Conservation (phyloP, 2,888 invertebrate genomes). For the Helicoverpa assulta region DNA sequence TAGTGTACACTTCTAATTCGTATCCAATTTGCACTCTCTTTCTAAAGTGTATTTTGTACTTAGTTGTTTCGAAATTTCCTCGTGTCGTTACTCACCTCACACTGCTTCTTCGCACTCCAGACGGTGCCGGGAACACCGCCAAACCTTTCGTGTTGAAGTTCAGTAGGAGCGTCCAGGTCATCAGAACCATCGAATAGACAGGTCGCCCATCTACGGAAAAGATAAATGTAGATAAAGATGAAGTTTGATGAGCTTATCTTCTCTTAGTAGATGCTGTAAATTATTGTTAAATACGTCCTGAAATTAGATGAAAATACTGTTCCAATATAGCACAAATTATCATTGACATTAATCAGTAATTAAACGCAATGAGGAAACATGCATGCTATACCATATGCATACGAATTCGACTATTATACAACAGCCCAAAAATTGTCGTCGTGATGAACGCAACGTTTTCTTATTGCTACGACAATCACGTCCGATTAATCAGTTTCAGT, state of each 20-base stretch:
- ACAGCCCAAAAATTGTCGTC: not conserved
- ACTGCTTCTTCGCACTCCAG: constrained; percentile 94
- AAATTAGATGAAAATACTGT: not conserved
- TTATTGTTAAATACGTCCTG: too few relatives aligned
- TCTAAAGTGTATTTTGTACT: not conserved
- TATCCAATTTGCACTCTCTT: not conserved
- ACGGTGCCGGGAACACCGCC: constrained; percentile 92
- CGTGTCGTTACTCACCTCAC: constrained; percentile 86
- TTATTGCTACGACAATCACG: constrained; percentile 25
- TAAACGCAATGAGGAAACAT: not conserved
- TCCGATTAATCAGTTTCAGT: constrained; percentile 2
- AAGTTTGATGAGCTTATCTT: too few relatives aligned
- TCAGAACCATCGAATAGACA: constrained; percentile 91
- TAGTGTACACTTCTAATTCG: not conserved
- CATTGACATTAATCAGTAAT: constrained; percentile 3
- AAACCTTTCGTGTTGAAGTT: constrained; percentile 91
- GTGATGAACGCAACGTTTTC: not conserved
- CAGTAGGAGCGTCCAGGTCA: constrained; percentile 79
- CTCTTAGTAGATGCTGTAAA: too few relatives aligned
- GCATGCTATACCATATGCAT: constrained; percentile 5
- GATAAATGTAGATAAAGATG: too few relatives aligned
- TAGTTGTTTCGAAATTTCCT: not conserved
- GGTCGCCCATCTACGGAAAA: constrained; percentile 88
- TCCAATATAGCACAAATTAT: constrained; percentile 7
- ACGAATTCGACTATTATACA: constrained; percentile 7